Evolutionary conservation across 2,113 vertebrate species (phyloP), one percentile per base, ranked within the genome.

Genomic region (Takifugu bimaculatus): DNA sequence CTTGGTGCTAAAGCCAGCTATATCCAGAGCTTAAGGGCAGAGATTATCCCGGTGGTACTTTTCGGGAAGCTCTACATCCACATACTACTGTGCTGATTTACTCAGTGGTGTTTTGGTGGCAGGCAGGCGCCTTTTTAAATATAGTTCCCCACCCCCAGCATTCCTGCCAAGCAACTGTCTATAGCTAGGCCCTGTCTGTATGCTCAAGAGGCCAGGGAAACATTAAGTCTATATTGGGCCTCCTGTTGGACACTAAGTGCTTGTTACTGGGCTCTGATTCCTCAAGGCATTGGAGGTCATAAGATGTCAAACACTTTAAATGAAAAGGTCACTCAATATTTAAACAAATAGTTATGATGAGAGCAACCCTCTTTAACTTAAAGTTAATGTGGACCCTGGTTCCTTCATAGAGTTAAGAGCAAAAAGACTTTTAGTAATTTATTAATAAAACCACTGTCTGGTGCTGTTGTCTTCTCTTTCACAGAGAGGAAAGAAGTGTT

Each of bases 401-500:
- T 20, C 20, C 20, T 20, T 20, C 20, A 20, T 20, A 20, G 20
- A 20, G 20, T 20, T 20, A 39, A 39, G 35, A 39, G 35, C 7
- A 10, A 39, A 39, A 39, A 10, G 7, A 6, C 42, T 20, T 74
- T 4, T 54, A 54, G 44, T 5, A 47, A 43, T 15, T 29, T 26
- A 27, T 28, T 5, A 25, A 26, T 12, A 57, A 4, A 5, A n/a
- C 54, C 47, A 20, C 4, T 57, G n/a, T 48, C 13, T 20, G 20
- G 20, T 20, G 35, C 50, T 61, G 25, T n/a, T 58, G 11, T 13
- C n/a, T 55, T 50, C 64, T 2, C 25, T 68, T 56, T 32, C 25
- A 45, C 70, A 92, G 91, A 85, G 55, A 71, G 92, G 88, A 6
- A 92, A 85, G 70, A 91, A 79, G 68, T 93, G 93, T 54, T 84